Conservation (phyloP, 2,113 vertebrate species). For the Channa argus region DNA sequence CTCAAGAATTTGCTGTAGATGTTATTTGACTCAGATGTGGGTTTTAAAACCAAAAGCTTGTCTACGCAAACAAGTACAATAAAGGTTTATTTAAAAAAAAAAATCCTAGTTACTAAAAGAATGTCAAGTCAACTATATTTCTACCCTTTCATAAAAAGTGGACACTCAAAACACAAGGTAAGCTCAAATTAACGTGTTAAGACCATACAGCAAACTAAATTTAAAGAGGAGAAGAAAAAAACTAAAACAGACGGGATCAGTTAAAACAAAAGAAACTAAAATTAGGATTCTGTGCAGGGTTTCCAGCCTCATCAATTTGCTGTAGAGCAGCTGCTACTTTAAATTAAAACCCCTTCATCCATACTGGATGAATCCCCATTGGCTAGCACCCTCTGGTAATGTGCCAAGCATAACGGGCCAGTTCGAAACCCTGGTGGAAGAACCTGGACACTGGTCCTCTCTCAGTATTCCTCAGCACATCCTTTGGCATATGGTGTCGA, state of each 20-base stretch:
- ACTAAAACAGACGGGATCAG: no score
- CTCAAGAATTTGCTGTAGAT: constrained; percentile 33
- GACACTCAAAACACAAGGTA: no score
- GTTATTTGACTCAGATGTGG: constrained; percentile 24
- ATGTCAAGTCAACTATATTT: not conserved
- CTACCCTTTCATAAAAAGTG: no score
- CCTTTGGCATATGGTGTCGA: constrained; percentile 4
- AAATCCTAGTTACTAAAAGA: not conserved
- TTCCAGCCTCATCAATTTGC: not conserved
- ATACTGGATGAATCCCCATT: not conserved
- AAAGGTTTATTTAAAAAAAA: not conserved
- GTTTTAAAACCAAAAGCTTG: constrained; percentile 11
- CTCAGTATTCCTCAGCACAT: not conserved
- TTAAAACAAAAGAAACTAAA: not conserved
- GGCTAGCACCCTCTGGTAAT: not conserved
- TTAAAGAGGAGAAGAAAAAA: no score
- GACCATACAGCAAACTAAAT: no score
- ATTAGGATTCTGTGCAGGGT: not conserved
- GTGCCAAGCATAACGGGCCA: not conserved
- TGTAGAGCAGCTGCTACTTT: not conserved
- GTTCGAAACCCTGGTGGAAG: not conserved
- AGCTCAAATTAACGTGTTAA: no score
- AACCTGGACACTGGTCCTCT: constrained; percentile 1
- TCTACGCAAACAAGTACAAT: constrained; percentile 9
- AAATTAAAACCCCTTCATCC: not conserved